A percentile compares a stretch with the other conserved stretches of the same genome.
Evolutionary conservation across 2,797 vertebrate species (phyloP).

Genomic region (Halcyon leucocephala): DNA sequence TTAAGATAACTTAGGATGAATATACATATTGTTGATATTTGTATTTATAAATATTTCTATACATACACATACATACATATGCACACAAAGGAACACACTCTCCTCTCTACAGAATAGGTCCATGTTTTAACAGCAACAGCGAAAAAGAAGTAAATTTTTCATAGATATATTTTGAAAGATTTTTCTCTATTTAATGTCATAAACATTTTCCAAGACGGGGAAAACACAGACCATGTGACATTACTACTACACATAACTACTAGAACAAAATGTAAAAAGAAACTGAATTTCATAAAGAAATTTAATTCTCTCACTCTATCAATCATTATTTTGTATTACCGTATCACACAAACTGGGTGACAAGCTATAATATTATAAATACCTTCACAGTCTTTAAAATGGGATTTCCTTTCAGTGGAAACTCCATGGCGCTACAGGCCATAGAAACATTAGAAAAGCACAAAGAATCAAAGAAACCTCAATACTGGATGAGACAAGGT

Average conservation of each 20-base stretch:
- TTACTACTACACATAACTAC: neutral
- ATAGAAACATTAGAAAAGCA: neutral
- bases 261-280: neutral
- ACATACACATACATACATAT: neutral
- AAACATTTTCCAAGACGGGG: neutral
- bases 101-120: neutral
- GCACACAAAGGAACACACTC: neutral
- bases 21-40: neutral
- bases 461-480: neutral
- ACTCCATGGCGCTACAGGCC: neutral
- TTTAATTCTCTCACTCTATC: neutral
- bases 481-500: neutral
- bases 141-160: neutral
- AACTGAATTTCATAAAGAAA: neutral
- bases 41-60: neutral
- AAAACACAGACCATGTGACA: neutral
- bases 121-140: neutral
- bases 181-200: neutral
- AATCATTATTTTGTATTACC: neutral
- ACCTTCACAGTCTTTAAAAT: neutral
- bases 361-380: neutral
- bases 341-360: neutral
- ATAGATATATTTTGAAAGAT: neutral
- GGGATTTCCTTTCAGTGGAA: neutral
- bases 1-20: neutral